phyloP scores from a whole-genome alignment of 2,797 vertebrate genomes.

The Platyrinchus mystaceus region DNA sequence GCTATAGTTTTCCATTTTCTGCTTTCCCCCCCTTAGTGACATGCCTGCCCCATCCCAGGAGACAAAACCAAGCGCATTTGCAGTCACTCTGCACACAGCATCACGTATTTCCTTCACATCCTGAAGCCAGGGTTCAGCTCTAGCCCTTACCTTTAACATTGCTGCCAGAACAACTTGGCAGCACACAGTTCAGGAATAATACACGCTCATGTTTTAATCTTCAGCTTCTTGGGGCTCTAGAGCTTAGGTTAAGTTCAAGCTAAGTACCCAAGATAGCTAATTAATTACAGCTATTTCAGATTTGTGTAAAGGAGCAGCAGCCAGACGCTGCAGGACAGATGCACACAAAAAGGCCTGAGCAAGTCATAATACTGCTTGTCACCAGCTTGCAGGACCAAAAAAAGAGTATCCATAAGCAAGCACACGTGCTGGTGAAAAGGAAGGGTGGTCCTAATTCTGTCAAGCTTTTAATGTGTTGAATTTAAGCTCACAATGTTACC shows the following conservation, averaged over 20 bases:
- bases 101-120: not conserved
- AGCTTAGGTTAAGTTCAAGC: not conserved
- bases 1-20: not conserved
- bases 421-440: not conserved
- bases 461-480: not conserved
- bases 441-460: not conserved
- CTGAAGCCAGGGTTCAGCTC: not conserved
- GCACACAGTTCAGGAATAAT: not conserved
- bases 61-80: fast-evolving
- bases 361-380: not conserved
- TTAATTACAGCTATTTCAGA: not conserved
- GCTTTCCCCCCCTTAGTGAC: not conserved
- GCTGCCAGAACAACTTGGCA: not conserved
- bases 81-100: not conserved
- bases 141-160: not conserved
- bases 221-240: not conserved
- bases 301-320: not conserved
- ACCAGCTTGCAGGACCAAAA: not conserved
- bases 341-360: not conserved
- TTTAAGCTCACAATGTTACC: not conserved
- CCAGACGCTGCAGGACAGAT: not conserved
- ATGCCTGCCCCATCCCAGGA: not conserved
- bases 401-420: not conserved
- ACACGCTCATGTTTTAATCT: not conserved
- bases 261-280: not conserved